These are phyloP conservation scores for Tetrapedia diversipes DNA, from an alignment of 2,888 invertebrate genomes.

Conservation along the genomic window DNA sequence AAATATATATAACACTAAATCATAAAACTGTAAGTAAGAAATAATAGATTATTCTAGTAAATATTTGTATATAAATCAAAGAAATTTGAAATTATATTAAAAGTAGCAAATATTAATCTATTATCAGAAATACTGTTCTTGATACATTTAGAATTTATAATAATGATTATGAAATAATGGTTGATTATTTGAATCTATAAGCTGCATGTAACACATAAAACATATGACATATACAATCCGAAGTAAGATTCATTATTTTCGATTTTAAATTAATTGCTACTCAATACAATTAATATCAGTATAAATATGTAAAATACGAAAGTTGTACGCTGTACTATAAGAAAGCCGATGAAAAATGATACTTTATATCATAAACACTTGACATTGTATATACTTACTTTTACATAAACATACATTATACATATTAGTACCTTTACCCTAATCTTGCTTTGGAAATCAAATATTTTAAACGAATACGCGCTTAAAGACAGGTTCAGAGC, in stretches of 20 bases:
- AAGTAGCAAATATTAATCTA: constrained; percentile 36
- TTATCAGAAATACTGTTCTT: constrained; percentile 37
- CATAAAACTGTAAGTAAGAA: constrained; percentile 32
- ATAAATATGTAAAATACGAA: constrained; percentile 35
- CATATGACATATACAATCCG: constrained; percentile 31
- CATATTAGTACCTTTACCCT: constrained; percentile 44
- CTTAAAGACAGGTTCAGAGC: constrained; percentile 50
- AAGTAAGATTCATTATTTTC: constrained; percentile 43
- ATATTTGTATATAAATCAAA: constrained; percentile 46
- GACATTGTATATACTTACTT: constrained; percentile 52
- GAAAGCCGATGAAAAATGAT: constrained; percentile 46
- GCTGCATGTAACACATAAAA: constrained; percentile 45
- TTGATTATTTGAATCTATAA: constrained; percentile 36
- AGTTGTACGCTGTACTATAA: constrained; percentile 23
- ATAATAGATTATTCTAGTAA: constrained; percentile 24
- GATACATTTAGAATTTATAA: constrained; percentile 41
- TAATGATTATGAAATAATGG: constrained; percentile 56
- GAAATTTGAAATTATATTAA: constrained; percentile 36
- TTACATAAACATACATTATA: constrained; percentile 45
- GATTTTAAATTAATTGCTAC: constrained; percentile 14
- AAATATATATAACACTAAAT: constrained; percentile 31
- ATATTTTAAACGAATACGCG: constrained; percentile 24
- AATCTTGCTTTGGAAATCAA: constrained; percentile 53
- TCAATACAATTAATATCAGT: constrained; percentile 32
- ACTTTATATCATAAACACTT: constrained; percentile 38